Base-by-base conservation (phyloP, 2,113 vertebrate genomes). In the Atractosteus spatula region DNA sequence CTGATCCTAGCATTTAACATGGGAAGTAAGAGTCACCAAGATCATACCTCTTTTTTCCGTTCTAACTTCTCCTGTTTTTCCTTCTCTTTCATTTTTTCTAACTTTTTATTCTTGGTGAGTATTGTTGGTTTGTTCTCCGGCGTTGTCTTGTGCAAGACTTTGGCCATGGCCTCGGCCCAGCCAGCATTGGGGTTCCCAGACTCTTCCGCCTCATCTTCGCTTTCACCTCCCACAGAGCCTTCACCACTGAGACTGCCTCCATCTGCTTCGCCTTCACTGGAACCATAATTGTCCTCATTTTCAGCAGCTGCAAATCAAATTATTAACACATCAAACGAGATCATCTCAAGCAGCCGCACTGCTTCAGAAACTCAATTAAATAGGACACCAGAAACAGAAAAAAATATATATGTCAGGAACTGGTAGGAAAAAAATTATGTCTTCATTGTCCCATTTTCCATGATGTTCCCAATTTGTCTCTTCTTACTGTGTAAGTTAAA, bases 81-180 rank as follows among this genome's bases (percentile, higher is more conserved):
- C 62, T 76, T 91, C 8, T 92, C 88, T 74, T 87, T 96, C 12
- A 88, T 88, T 77, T 93, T 95, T 56, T 95, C 92, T 74, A 95
- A 76, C 66, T 85, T 86, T 80, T 93, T 97, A 86, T 86, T 98
- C 77, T 94, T 97, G 72, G 91, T 74, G 74, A 99, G 88, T 73
- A 99, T 98, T 54, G 71, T 84, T 62, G 87, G 69, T 45, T 92
- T 92, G 68, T 80, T 91, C 8, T 82, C 81, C 0, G 90, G 85
- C 0, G 86, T 87, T 71, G 94, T 94, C 86, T 92, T 98, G 62
- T 84, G 90, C 74, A 99, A 91, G 66, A 98, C 90, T 85, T 93
- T 96, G n/a, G 95, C 94, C 97, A 99, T 99, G 75, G 94, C 96
- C 16, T 97, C 92, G 0, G 97, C 97, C 97, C 96, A 99, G 41